Evolutionary conservation across 2,888 invertebrate genomes (phyloP), one percentile per base, ranked within the genome.

Genomic region (Melanotus villosus): DNA sequence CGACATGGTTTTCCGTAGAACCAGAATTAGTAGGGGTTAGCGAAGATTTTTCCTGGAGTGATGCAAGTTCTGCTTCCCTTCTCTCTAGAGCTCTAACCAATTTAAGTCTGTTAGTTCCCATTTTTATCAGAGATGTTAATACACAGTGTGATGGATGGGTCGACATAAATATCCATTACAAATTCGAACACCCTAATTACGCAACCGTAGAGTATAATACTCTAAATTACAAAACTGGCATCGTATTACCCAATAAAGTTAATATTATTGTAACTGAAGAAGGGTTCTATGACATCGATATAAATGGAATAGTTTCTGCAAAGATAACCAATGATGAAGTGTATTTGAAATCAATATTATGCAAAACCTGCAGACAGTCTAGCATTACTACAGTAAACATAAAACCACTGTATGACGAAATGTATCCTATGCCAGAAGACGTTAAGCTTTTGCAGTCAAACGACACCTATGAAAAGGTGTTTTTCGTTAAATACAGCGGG

Each of bases 171-270:
- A 50, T 68, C 30, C 45, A 47, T 50, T 72, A 71, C 62, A 65
- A 66, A 52, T 71, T 52, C 23, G 73, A 73, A 34, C 73, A 73
- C 67, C 73, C 73, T 12, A 67, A 69, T 21, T 73, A 68, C 16
- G 54, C 66, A 1, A 68, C 65, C 6, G 54, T 66, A 30, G 4
- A 30, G 1, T 59, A 38, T 12, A 56, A 56, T 30, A 52, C 56
- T 34, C 7, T 12, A 1, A 32, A 52, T 16, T 18, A 45, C 5
- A 34, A 47, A 36, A 9, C 41, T 4, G 18, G 38, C 6, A 18
- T 68, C 16, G 14, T 2, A 14, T 43, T 58, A 14, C 59, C 64
- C 2, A 64, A 64, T 9, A n/a, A 64, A 4, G 19, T 52, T 5
- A 14, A 5, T 6, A 32, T 68, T 5, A 21, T 5, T n/a, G 34